Evolutionary conservation across 2,797 vertebrate genomes (phyloP), one percentile per base, ranked within the genome.

Genomic region (Crenichthys baileyi): DNA sequence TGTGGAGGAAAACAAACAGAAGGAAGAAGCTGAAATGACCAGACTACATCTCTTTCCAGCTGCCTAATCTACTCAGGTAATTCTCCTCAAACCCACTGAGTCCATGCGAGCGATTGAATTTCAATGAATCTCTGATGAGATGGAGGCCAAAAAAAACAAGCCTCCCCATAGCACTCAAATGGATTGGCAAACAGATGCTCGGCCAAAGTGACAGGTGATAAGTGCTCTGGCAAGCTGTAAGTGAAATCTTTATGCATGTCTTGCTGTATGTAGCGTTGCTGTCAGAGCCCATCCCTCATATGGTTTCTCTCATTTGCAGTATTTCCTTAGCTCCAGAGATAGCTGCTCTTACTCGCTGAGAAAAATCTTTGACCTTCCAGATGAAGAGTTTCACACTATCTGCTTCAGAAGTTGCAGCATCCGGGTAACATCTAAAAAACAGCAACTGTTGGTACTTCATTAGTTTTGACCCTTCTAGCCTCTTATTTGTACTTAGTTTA

Each of bases 41-140:
- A 89, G 85, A 84, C 65, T 82, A 80, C 83, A 70, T 85, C 84
- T 83, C 75, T 83, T 87, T 87, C 89, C 93, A 92, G 92, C 91
- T 93, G 92, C 92, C 88, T 92, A 93, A 95, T 94, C 93, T 93
- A 87, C 88, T 87, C 88, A 87, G 93, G 94, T 95, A 95, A 96
- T 96, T 95, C 93, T 92, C 90, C 90, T 90, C 90, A 90, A 93
- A 92, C 87, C 91, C 93, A 91, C 89, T 89, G 92, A 95, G 94
- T 95, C 92, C 83, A 91, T 88, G 90, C 87, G 77, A 85, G 85
- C 56, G 90, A 96, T 94, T 95, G 93, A 92, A 94, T 95, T 96
- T 94, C 94, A 92, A 92, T 95, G 90, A 83, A 89, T 91, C 91
- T 86, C 83, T 90, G 88, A 94, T 92, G 90, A 93, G 92, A 83